phyloP scores from a whole-genome alignment of 2,888 invertebrate species.

The Cylloceria caligata region DNA sequence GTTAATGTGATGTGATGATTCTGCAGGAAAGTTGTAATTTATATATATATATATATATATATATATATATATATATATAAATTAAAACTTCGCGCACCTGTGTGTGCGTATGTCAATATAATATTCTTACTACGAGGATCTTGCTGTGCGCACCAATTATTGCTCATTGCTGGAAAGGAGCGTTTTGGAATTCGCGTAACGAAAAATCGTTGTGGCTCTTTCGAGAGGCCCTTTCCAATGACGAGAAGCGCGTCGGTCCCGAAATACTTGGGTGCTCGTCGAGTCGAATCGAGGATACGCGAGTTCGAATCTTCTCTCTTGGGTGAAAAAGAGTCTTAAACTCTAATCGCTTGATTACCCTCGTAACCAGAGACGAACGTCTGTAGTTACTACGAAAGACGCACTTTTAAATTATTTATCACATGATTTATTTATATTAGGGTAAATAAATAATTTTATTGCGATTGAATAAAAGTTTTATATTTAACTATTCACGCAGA shows the following conservation, averaged over 20 bases:
- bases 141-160: conserved; percentile 63
- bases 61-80: no score
- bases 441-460: not conserved
- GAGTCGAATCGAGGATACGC: not conserved
- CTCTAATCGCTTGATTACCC: not conserved
- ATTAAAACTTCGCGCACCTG: no score
- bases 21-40: conserved; percentile 59
- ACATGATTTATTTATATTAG: not conserved
- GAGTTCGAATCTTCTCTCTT: not conserved
- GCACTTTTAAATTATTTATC: not conserved
- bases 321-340: not conserved
- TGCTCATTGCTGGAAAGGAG: conserved; percentile 35
- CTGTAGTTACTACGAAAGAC: not conserved
- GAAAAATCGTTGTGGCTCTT: not conserved
- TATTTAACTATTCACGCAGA: not conserved
- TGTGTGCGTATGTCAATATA: no score
- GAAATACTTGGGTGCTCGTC: conserved; percentile 28
- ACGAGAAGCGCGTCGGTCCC: conserved; percentile 2
- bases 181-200: conserved; percentile 23
- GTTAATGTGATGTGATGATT: conserved; percentile 41
- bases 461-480: not conserved
- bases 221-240: conserved; percentile 48
- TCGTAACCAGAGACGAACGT: not conserved
- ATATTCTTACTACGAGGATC: conserved; percentile 62
- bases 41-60: conserved; percentile 46